These are phyloP conservation scores for Podiceps cristatus DNA, from an alignment of 2,113 vertebrate genomes.

Conservation along the genomic window DNA sequence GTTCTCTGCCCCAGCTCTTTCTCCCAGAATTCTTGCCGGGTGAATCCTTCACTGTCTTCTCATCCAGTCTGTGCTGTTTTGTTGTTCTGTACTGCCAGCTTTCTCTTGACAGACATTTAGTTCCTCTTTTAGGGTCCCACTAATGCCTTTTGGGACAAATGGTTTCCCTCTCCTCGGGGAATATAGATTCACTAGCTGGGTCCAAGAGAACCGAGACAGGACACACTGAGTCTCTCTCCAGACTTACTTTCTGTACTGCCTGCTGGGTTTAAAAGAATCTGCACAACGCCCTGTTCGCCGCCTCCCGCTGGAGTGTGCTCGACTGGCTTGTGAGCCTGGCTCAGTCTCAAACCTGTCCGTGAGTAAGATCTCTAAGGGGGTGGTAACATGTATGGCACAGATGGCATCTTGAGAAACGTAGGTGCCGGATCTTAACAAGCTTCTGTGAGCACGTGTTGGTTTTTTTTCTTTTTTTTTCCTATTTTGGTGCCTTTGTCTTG, in stretches of 20 bases:
- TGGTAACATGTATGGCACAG: not conserved
- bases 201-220: not conserved
- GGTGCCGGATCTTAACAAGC: not conserved
- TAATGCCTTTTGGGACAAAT: not conserved
- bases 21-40: not conserved
- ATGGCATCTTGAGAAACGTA: not conserved
- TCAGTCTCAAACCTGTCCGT: not conserved
- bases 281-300: not conserved
- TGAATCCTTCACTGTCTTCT: not conserved
- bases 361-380: constrained; percentile 20
- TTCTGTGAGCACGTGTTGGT: not conserved
- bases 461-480: not conserved
- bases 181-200: no score
- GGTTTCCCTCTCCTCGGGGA: not conserved
- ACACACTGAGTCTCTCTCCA: not conserved
- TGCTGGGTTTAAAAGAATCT: not conserved
- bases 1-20: not conserved
- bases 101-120: not conserved
- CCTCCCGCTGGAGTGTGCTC: not conserved
- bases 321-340: not conserved
- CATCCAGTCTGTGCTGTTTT: not conserved
- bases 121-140: not conserved
- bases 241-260: not conserved
- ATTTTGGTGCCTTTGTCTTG: not conserved
- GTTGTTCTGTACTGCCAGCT: not conserved